These are phyloP conservation scores for Egretta garzetta DNA, from an alignment of 2,113 vertebrate genomes.

Conservation along the genomic window DNA sequence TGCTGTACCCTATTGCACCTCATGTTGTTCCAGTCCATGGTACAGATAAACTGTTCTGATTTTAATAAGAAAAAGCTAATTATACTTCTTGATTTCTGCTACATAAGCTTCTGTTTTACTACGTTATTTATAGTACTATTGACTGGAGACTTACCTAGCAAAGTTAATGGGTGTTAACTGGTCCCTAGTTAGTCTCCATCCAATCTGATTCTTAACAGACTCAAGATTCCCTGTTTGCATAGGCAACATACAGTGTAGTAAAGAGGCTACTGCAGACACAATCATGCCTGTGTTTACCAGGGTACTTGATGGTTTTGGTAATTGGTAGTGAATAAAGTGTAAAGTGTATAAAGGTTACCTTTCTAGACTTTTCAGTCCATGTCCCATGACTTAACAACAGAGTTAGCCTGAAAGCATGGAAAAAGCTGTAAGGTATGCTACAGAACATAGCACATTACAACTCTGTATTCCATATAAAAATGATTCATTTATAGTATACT, in stretches of 20 bases:
- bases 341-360: background rate
- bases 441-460: background rate
- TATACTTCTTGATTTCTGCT: background rate
- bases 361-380: background rate
- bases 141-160: background rate
- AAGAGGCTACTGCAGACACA: background rate
- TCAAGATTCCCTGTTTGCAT: background rate
- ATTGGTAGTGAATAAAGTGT: background rate
- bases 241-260: background rate
- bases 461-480: background rate
- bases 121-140: background rate
- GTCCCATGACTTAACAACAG: background rate
- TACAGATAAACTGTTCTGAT: background rate
- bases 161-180: background rate
- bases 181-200: background rate
- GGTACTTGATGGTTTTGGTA: background rate
- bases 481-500: background rate
- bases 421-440: background rate
- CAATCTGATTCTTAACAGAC: background rate
- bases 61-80: background rate
- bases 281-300: background rate
- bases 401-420: background rate
- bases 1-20: background rate
- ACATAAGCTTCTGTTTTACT: background rate
- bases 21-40: background rate